A percentile compares a stretch with the other conserved stretches of the same genome.
phyloP scores from a whole-genome alignment of 2,797 vertebrate species.

The Sebastes nivosus region DNA sequence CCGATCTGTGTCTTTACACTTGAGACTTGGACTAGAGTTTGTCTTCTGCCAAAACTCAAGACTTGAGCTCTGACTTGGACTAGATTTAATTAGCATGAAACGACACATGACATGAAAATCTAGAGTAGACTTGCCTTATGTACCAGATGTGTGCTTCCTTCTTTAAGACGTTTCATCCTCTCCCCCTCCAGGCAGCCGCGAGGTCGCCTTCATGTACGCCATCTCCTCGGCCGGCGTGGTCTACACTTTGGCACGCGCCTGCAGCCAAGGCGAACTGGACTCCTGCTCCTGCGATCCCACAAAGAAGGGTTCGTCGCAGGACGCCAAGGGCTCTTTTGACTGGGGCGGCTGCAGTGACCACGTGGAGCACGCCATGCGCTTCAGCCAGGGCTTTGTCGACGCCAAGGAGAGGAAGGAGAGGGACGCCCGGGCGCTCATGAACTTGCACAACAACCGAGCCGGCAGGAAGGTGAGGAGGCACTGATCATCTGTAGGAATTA shows the following conservation, averaged over 20 bases:
- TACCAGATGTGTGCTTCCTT: neutral
- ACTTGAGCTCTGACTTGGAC: neutral
- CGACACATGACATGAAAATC: neutral
- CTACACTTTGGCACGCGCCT: constrained; percentile 92
- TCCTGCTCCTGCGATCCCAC: constrained; percentile 94
- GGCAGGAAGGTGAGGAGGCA: constrained; percentile 88
- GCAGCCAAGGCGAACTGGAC: constrained; percentile 94
- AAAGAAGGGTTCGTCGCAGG: constrained; percentile 89
- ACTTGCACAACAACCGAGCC: constrained; percentile 95
- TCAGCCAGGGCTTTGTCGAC: constrained; percentile 92
- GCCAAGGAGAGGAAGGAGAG: constrained; percentile 92
- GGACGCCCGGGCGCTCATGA: constrained; percentile 93
- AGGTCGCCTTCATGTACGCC: constrained; percentile 95
- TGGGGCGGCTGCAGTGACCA: constrained; percentile 99
- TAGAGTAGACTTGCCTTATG: neutral
- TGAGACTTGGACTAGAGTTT: too few relatives aligned
- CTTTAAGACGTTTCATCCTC: fast-evolving
- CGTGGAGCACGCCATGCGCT: constrained; percentile 91
- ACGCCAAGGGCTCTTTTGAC: constrained; percentile 88
- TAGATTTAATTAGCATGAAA: neutral
- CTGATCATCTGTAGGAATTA: neutral
- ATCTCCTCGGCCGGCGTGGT: constrained; percentile 97
- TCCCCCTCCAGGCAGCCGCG: constrained; percentile 88
- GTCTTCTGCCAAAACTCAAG: neutral
- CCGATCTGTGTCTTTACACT: too few relatives aligned